Evolutionary conservation across 1,140 invertebrate species (phyloP), one percentile per base, ranked within the genome.

Genomic region (Yoshiicerus persimilis): DNA sequence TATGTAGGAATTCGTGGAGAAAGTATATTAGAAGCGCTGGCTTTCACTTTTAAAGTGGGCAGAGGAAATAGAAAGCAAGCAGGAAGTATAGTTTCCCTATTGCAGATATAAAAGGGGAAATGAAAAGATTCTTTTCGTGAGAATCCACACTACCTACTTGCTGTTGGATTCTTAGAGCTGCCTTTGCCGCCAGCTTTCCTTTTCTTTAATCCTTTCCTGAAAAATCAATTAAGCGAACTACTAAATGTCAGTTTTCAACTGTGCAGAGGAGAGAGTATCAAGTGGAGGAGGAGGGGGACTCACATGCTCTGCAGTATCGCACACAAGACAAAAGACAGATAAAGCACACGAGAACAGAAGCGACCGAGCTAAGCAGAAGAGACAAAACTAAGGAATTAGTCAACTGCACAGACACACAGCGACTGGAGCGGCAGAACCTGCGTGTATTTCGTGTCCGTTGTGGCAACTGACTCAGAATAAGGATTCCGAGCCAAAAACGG

Each of bases 191-290:
- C 34, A 25, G 38, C 64, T 39, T 64, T 70, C 62, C 47, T 38
- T 70, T 38, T 62, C 85, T 27, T 86, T 86, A 86, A 86, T 86
- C 85, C 32, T 66, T 70, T 66, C 85, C 85, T 86, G 85, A 86
- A 86, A 86, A 86, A 86, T 86, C 85, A 86, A 86, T 86, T 86
- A 86, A 86, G 85, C 64, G 34, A 86, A 39, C 56, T 64, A 66
- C 38, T 86, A 66, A 86, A 86, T 86, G 85, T 86, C 85, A 66
- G 56, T 86, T 86, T 66, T 86, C 85, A 84, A 84, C 13, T 62
- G 32, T 20, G 75, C 30, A n/a, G 38, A 80, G 75, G 75, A 80
- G 23, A n/a, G 38, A n/a, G 75, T 36, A 80, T 32, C 75, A 23
- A 36, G 75, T 80, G n/a, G 75, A 80, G 30, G 34, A 80, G 32